Base-by-base conservation (phyloP, 2,797 vertebrate genomes). In the Periophthalmus magnuspinnatus region DNA sequence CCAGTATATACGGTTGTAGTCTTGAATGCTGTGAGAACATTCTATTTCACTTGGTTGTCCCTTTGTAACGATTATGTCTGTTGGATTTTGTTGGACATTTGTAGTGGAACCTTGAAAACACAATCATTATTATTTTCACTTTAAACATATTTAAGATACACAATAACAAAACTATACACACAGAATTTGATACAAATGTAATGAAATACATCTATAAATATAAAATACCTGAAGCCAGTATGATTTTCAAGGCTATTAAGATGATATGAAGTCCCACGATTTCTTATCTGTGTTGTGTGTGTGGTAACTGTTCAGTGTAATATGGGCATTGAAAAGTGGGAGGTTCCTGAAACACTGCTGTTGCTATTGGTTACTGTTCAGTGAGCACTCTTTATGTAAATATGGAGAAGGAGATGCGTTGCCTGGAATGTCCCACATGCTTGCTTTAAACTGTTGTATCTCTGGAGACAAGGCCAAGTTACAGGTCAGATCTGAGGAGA, bases 1-100 rank as follows among this genome's bases (percentile, higher is more conserved):
- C 90, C 89, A 92, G 0, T 83, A 33, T 28, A 91, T 83, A 5
- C 0, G 5, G n/a, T 78, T 34, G 3, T 79, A 84, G 34, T 0
- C 3, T 1, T 57, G 0, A 28, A 56, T 71, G 28, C 0, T 41
- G 58, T 89, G 86, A 56, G 52, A 77, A 61, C 89, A 92, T 11
- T 1, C 57, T 7, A 89, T 48, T 16, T 7, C 0, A 19, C 60
- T 77, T 1, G 1, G 14, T 60, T 72, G 21, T 68, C 65, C 64
- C 0, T 3, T 22, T 6, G 57, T 28, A 14, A 6, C 56, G n/a
- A n/a, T 22, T 11, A 86, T 50, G 2, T 82, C 64, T 2, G 47
- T 0, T 33, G 64, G 64, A 36, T 5, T 34, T 21, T 65, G 64
- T 0, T 1, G 5, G 10, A 65, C 64, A 9, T 54, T 54, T 17